Conservation (phyloP, 2,888 invertebrate species). For the Argyresthia albistria region DNA sequence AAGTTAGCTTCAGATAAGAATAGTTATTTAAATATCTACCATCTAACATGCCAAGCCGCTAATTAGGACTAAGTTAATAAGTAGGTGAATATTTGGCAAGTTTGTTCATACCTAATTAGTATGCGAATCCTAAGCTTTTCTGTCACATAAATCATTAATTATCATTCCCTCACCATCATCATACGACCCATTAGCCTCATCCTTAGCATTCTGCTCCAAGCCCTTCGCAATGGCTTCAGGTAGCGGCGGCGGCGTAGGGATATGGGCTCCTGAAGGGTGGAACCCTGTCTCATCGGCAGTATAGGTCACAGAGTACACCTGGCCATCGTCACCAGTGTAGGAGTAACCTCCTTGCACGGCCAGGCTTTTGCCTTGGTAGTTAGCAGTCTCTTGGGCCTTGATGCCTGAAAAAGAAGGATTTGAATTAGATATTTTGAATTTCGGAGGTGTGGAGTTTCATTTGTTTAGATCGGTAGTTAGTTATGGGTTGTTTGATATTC, state of each 20-base stretch:
- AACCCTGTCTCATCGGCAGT: slow-evolving; percentile 74
- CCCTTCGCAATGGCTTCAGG: slow-evolving; percentile 68
- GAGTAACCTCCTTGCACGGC: slow-evolving; percentile 67
- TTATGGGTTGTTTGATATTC: no score
- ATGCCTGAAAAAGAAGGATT: slow-evolving; percentile 36
- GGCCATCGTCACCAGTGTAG: slow-evolving; percentile 73
- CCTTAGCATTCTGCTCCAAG: slow-evolving; percentile 56
- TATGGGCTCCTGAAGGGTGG: slow-evolving; percentile 64
- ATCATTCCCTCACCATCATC: slow-evolving; percentile 50
- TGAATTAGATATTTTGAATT: neutral
- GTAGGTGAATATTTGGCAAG: no score
- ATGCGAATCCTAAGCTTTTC: no score
- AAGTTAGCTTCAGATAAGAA: no score
- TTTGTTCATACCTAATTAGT: no score
- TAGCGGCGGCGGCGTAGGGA: slow-evolving; percentile 73
- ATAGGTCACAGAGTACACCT: slow-evolving; percentile 64
- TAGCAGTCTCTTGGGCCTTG: slow-evolving; percentile 64
- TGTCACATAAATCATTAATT: no score
- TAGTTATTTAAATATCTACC: no score
- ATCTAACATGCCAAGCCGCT: no score
- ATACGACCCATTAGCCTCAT: slow-evolving; percentile 59
- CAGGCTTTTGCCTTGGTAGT: slow-evolving; percentile 28
- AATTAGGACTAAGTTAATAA: no score
- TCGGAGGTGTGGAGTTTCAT: no score
- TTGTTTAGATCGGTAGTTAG: no score